Base-by-base conservation (phyloP, 1,140 invertebrate genomes). In the Gyrodactylus salaris region DNA sequence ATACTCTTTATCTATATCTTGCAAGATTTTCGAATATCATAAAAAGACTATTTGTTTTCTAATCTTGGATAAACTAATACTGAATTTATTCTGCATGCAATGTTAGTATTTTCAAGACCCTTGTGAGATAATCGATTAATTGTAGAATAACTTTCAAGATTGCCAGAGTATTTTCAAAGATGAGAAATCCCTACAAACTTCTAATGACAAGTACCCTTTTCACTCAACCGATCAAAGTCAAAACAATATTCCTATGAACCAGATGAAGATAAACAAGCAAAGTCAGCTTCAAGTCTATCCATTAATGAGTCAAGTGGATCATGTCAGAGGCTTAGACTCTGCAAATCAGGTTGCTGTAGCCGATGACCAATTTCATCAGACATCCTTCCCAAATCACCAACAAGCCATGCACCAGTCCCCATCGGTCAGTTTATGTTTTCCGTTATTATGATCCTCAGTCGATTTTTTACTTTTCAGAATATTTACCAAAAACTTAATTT, bases 401-500 rank as follows among this genome's bases (percentile, higher is more conserved):
- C 34, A 54, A 54, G 7, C 34, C n/a, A n/a, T n/a, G n/a, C n/a
- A n/a, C n/a, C n/a, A n/a, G n/a, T n/a, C n/a, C 34, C 23, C 34
- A 20, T 74, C 73, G 74, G 76, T 69, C 73, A 76, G 27, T 54
- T 75, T 27, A 74, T 74, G n/a, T n/a, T n/a, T n/a, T n/a, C n/a
- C n/a, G n/a, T n/a, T n/a, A n/a, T n/a, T n/a, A n/a, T n/a, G n/a
- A n/a, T n/a, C n/a, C n/a, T n/a, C n/a, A n/a, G n/a, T n/a, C n/a
- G n/a, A n/a, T n/a, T n/a, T n/a, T n/a, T n/a, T n/a, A n/a, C n/a
- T n/a, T n/a, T n/a, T n/a, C n/a, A n/a, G n/a, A n/a, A n/a, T n/a
- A n/a, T n/a, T n/a, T n/a, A n/a, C n/a, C n/a, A n/a, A n/a, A n/a
- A n/a, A n/a, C n/a, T n/a, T n/a, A n/a, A n/a, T n/a, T n/a, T n/a